A percentile compares a stretch with the other conserved stretches of the same genome.
phyloP scores from a whole-genome alignment of 1,140 invertebrate species.

The Solen grandis region DNA sequence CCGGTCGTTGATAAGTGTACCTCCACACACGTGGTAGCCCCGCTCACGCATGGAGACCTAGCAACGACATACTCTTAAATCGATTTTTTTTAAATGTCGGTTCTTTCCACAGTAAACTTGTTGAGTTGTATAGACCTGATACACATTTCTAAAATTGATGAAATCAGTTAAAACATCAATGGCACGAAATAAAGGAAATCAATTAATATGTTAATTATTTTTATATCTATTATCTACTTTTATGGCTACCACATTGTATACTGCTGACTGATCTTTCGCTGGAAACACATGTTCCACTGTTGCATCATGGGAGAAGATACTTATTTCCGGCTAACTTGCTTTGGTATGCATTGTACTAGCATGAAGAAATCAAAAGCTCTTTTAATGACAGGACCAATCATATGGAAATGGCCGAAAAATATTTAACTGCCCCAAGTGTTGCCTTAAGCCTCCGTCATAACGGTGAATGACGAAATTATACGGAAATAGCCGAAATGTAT shows the following conservation, averaged over 20 bases:
- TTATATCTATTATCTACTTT: too few species aligned
- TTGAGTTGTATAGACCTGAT: not conserved
- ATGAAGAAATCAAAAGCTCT: too few species aligned
- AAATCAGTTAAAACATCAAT: not conserved
- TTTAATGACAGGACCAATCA: not conserved
- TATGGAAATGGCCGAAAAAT: not conserved
- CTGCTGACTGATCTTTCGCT: too few species aligned
- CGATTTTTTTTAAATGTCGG: not conserved
- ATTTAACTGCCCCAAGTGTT: not conserved
- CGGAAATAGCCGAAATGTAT: not conserved
- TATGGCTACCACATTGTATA: too few species aligned
- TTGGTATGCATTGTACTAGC: too few species aligned
- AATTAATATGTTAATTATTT: not conserved
- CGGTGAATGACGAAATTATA: not conserved
- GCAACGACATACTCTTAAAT: not conserved
- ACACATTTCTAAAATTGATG: not conserved
- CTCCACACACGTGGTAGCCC: constrained; percentile 83
- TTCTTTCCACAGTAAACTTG: not conserved
- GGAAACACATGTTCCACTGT: too few species aligned
- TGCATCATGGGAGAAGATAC: too few species aligned
- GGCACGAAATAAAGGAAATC: not conserved
- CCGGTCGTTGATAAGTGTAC: constrained; percentile 83
- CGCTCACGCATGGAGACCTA: not conserved
- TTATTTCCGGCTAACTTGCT: too few species aligned
- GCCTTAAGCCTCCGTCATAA: not conserved